A percentile compares a stretch with the other conserved stretches of the same genome.
These are phyloP conservation scores for Scaptomyza tumidula DNA, from an alignment of 2,888 invertebrate species.

Conservation along the genomic window DNA sequence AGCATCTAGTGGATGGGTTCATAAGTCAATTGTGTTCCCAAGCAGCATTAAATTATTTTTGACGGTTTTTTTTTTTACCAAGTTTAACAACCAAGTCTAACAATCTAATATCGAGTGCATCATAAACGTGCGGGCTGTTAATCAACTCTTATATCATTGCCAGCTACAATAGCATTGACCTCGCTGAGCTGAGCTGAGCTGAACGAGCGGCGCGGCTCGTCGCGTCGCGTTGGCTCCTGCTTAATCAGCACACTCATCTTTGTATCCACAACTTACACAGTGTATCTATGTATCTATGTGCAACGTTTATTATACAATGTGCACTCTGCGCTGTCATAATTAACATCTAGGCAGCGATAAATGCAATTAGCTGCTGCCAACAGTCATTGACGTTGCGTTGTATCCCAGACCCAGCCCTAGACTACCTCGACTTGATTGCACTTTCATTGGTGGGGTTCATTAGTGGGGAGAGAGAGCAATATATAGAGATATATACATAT, in stretches of 20 bases:
- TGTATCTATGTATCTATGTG: constrained; percentile 11
- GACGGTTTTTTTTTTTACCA: background rate
- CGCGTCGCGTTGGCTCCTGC: constrained; percentile 27
- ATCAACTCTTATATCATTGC: constrained; percentile 39
- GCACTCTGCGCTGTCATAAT: constrained; percentile 67
- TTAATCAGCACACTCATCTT: constrained; percentile 39
- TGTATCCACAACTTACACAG: constrained; percentile 3
- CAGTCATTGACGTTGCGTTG: constrained; percentile 50
- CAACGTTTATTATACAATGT: constrained; percentile 48
- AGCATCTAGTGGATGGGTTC: background rate
- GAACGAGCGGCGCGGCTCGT: constrained; percentile 13
- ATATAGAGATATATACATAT: constrained; percentile 12
- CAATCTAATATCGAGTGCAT: constrained; percentile 15
- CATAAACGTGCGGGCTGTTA: constrained; percentile 35
- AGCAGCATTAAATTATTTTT: background rate
- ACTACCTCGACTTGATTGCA: constrained; percentile 64
- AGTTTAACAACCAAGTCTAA: constrained; percentile 18
- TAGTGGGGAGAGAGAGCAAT: constrained; percentile 45
- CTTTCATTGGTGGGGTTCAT: constrained; percentile 77
- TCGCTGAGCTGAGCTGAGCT: constrained; percentile 24
- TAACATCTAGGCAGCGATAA: constrained; percentile 75
- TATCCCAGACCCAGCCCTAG: constrained; percentile 3
- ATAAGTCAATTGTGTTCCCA: background rate
- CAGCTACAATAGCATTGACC: constrained; percentile 58
- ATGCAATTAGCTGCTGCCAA: constrained; percentile 67